Evolutionary conservation across 2,888 invertebrate genomes (phyloP), one percentile per base, ranked within the genome.

Genomic region (Protophormia terraenovae): DNA sequence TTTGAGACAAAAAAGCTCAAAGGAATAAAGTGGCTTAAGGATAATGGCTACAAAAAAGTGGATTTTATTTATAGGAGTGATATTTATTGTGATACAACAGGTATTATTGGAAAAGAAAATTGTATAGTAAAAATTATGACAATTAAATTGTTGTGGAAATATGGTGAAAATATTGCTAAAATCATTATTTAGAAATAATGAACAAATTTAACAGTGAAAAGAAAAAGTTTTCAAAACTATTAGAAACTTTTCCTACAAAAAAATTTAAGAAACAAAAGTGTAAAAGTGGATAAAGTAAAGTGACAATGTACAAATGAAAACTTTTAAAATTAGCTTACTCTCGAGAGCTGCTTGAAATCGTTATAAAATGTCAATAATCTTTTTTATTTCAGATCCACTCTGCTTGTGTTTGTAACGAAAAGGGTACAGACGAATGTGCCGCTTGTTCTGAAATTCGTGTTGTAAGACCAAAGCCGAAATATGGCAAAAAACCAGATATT

Each of bases 401-500:
- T 10, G 89, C 86, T 8, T 92, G 92, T 32, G 88, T 91, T 10
- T 92, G 92, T 85, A 88, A 89, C 10, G 90, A 88, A 32, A 89
- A 90, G 71, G 92, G 92, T 38, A 64, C 86, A 3, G 90, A 92
- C 50, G 90, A 86, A 76, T 92, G 92, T 72, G 84, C 88, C 45
- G 86, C 88, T 50, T 89, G 90, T 60, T 88, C 88, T 58, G 88
- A 87, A 41, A 38, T 88, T 2, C 80, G 66, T 3, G 86, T 87
- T 41, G 83, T 89, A 53, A 89, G 88, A 0, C 91, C 91, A 0
- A 89, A 89, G 75, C 89, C 87, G 3, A 88, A 89, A 8, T 41
- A 72, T 32, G 87, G 87, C 14, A 84, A 87, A 24, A 87, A 84
- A 29, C 53, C 78, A 5, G 87, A 89, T 0, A 76, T 90, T 22